These are phyloP conservation scores for Podarcis raffonei DNA, from an alignment of 2,113 vertebrate genomes.

Conservation along the genomic window DNA sequence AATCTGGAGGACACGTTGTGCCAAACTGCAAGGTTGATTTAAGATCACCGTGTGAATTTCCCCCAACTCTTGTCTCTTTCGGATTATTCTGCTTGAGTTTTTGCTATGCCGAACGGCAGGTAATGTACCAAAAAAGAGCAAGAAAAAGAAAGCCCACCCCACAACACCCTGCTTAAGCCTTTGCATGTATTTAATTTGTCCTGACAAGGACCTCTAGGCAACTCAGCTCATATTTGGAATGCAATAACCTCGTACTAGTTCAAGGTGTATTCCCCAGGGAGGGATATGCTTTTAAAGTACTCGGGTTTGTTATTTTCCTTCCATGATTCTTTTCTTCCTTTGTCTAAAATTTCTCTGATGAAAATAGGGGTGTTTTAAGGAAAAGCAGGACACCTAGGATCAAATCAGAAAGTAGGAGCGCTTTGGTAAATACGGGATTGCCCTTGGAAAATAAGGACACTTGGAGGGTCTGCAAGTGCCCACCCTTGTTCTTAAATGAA, in stretches of 20 bases:
- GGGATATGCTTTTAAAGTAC: not conserved
- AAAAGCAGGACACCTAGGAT: no score
- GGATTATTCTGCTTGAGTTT: conserved; percentile 35
- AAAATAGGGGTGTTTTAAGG: no score
- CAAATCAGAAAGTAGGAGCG: no score
- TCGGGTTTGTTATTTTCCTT: not conserved
- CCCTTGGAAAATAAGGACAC: no score
- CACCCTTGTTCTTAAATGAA: not conserved
- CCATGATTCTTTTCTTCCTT: not conserved
- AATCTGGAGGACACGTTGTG: conserved; percentile 25
- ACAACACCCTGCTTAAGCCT: conserved; percentile 5
- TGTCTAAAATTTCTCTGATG: not conserved
- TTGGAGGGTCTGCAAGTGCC: no score
- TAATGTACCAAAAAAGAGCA: conserved; percentile 2
- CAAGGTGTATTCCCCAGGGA: conserved; percentile 1
- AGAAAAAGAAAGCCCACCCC: not conserved
- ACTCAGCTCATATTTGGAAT: conserved; percentile 39
- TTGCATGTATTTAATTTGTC: conserved; percentile 45
- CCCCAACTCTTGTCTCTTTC: conserved; percentile 19
- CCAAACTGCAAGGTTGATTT: conserved; percentile 50
- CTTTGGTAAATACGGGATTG: no score
- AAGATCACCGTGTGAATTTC: conserved; percentile 48
- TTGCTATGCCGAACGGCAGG: conserved; percentile 30
- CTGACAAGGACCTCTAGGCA: conserved; percentile 46
- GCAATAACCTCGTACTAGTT: conserved; percentile 18